phyloP scores from a whole-genome alignment of 2,888 invertebrate genomes.

The Lithophane socia region DNA sequence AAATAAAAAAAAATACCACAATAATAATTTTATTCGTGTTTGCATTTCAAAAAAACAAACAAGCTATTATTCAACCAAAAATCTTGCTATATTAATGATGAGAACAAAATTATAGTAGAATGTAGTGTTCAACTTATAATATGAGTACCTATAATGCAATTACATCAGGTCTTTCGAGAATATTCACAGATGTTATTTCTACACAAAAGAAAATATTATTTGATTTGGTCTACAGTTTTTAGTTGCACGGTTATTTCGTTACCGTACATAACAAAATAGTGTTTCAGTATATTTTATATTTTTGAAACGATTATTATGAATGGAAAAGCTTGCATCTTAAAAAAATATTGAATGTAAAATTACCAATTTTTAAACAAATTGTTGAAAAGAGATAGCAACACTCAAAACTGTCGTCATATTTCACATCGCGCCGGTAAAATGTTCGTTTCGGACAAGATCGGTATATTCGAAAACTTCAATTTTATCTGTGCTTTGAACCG shows the following conservation, averaged over 20 bases:
- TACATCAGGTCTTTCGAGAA: conserved; percentile 26
- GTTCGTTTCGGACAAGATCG: neutral
- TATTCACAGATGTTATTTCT: conserved; percentile 13
- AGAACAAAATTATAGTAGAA: conserved; percentile 1
- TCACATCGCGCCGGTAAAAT: neutral
- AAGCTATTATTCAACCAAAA: neutral
- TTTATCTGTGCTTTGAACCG: neutral
- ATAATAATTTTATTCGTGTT: neutral
- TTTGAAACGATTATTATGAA: neutral
- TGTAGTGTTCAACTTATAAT: neutral
- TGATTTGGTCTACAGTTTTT: conserved; percentile 7
- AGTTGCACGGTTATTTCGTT: conserved; percentile 13
- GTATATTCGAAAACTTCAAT: neutral
- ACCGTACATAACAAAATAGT: neutral
- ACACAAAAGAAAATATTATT: neutral
- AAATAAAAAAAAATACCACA: neutral
- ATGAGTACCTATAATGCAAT: neutral
- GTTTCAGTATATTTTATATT: neutral
- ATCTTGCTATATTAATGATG: neutral
- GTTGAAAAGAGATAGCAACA: neutral
- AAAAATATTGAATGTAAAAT: conserved; percentile 13
- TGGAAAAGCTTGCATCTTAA: neutral
- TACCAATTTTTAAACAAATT: conserved; percentile 1
- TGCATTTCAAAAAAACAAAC: conserved; percentile 9
- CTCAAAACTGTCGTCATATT: neutral